Conservation (phyloP, 2,797 vertebrate genomes). For the Phrynocephalus vlangalii region DNA sequence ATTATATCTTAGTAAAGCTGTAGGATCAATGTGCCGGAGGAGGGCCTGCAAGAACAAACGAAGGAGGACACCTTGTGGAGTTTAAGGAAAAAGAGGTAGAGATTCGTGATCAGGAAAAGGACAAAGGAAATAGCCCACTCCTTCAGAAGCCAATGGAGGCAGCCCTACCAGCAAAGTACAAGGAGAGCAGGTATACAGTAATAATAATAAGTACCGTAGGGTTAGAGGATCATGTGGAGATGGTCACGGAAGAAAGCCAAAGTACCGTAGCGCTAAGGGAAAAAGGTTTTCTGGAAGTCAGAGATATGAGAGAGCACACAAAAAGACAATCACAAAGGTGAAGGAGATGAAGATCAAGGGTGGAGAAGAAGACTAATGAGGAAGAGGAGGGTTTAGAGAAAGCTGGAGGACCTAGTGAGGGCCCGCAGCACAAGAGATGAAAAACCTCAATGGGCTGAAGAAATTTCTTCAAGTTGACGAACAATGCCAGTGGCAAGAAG, state of each 20-base stretch:
- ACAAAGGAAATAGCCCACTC: slow-evolving; percentile 66
- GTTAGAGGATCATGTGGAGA: slow-evolving; percentile 73
- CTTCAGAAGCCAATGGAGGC: slow-evolving; percentile 62
- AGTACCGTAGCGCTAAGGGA: slow-evolving; percentile 64
- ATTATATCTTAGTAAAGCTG: slow-evolving; percentile 48
- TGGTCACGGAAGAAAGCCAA: slow-evolving; percentile 72
- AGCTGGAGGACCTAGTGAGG: slow-evolving; percentile 52
- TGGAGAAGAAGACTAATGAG: slow-evolving; percentile 62
- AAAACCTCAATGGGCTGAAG: slow-evolving; percentile 49
- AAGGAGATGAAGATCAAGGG: slow-evolving; percentile 73
- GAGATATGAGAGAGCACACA: slow-evolving; percentile 57
- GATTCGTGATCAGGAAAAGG: slow-evolving; percentile 60
- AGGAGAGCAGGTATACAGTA: slow-evolving; percentile 71
- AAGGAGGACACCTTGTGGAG: slow-evolving; percentile 52
- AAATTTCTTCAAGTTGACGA: slow-evolving; percentile 56
- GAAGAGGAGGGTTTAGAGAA: slow-evolving; percentile 54
- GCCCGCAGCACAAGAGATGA: slow-evolving; percentile 53
- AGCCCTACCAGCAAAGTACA: slow-evolving; percentile 62
- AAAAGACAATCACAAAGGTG: slow-evolving; percentile 66
- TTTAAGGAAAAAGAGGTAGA: slow-evolving; percentile 48
- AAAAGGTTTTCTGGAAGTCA: slow-evolving; percentile 69
- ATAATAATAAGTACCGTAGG: slow-evolving; percentile 69
- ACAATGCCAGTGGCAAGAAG: slow-evolving; percentile 52
- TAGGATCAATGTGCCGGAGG: slow-evolving; percentile 28
- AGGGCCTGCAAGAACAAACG: slow-evolving; percentile 57